phyloP scores from a whole-genome alignment of 2,888 invertebrate species.

The Elmis aenea region DNA sequence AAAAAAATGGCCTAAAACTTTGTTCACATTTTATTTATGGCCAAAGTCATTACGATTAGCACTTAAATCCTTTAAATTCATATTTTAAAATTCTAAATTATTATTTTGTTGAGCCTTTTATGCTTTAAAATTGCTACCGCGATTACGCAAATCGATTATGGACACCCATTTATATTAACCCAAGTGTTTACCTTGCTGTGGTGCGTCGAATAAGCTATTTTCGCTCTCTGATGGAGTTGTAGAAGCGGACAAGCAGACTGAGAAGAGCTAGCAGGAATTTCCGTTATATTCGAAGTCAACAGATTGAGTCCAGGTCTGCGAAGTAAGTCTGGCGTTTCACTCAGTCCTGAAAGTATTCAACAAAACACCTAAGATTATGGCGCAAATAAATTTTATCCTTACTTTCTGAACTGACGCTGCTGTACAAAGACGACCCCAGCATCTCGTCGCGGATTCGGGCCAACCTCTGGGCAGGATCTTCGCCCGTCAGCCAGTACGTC shows the following conservation, averaged over 20 bases:
- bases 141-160: too few relatives aligned
- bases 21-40: too few relatives aligned
- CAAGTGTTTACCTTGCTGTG: slow-evolving; percentile 34
- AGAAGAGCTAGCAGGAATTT: slow-evolving; percentile 22
- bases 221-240: slow-evolving; percentile 44
- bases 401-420: slow-evolving; percentile 46
- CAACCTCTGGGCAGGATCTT: slow-evolving; percentile 48
- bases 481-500: slow-evolving; percentile 67
- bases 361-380: slow-evolving; percentile 4
- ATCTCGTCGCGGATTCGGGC: slow-evolving; percentile 46
- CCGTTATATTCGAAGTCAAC: slow-evolving; percentile 10
- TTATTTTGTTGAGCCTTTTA: too few relatives aligned
- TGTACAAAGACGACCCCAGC: slow-evolving; percentile 45
- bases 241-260: slow-evolving; percentile 39
- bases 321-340: slow-evolving; percentile 49
- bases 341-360: slow-evolving; percentile 42
- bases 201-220: slow-evolving; percentile 38
- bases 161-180: too few relatives aligned
- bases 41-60: too few relatives aligned
- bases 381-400: slow-evolving; percentile 25
- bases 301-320: slow-evolving; percentile 42
- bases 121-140: too few relatives aligned
- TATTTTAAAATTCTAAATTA: too few relatives aligned
- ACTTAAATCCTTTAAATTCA: too few relatives aligned
- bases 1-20: too few relatives aligned